phyloP scores from a whole-genome alignment of 2,888 invertebrate species.

The Drosophila rubida region DNA sequence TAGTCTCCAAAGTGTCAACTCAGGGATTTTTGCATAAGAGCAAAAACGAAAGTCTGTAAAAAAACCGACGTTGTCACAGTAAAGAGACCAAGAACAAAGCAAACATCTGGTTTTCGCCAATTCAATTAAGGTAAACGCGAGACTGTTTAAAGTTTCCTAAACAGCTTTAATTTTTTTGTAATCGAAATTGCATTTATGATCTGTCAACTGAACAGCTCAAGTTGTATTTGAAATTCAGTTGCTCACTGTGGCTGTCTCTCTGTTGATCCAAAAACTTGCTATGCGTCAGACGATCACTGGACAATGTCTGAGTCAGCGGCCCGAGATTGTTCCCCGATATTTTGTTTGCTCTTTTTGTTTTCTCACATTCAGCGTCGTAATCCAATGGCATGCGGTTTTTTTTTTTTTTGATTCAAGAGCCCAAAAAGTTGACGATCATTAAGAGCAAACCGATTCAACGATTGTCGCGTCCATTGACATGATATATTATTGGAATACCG shows the following conservation, averaged over 20 bases:
- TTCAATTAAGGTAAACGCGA: constrained; percentile 41
- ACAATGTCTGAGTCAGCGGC: constrained; percentile 44
- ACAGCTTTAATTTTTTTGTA: constrained; percentile 54
- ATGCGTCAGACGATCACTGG: constrained; percentile 52
- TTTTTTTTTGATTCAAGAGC: constrained; percentile 27
- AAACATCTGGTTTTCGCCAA: constrained; percentile 46
- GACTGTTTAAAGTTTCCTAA: constrained; percentile 34
- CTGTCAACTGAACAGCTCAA: constrained; percentile 18
- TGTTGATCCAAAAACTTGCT: constrained; percentile 40
- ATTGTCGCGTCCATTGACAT: constrained; percentile 27
- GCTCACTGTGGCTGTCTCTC: constrained; percentile 21
- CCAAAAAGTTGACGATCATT: constrained; percentile 37
- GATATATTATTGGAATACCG: constrained; percentile 13
- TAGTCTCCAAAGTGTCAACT: constrained; percentile 58
- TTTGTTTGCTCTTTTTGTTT: constrained; percentile 32
- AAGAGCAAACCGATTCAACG: constrained; percentile 29
- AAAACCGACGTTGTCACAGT: constrained; percentile 6
- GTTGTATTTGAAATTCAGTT: constrained; percentile 35
- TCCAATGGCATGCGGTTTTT: constrained; percentile 21
- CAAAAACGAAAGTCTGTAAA: constrained; percentile 9
- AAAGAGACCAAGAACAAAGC: constrained; percentile 3
- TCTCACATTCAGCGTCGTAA: constrained; percentile 20
- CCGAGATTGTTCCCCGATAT: constrained; percentile 42
- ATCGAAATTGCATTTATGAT: constrained; percentile 41
- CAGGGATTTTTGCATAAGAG: constrained; percentile 51